Conservation (phyloP, 2,888 invertebrate species). For the Hedya salicella region DNA sequence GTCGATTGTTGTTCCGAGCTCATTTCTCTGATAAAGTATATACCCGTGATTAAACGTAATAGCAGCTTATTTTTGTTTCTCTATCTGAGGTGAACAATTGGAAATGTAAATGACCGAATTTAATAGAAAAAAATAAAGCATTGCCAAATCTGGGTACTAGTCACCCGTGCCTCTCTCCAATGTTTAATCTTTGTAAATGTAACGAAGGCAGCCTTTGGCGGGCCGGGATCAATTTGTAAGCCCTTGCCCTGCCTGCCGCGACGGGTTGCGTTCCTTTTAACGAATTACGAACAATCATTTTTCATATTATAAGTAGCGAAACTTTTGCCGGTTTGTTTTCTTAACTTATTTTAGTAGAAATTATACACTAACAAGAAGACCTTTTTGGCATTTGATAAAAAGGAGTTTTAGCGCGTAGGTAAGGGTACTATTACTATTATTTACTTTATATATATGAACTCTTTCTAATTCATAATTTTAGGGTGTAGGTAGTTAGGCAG, state of each 20-base stretch:
- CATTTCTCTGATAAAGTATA: no score
- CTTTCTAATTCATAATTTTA: no score
- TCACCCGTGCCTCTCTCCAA: constrained; percentile 18
- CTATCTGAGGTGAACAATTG: background rate
- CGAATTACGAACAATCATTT: constrained; percentile 21
- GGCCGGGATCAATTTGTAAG: constrained; percentile 38
- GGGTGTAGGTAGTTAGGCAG: no score
- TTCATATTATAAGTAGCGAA: constrained; percentile 3
- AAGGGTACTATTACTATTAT: no score
- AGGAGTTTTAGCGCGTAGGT: no score
- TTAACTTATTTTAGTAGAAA: no score
- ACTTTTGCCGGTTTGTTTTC: background rate
- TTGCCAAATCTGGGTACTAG: constrained; percentile 12
- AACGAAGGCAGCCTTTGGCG: constrained; percentile 30
- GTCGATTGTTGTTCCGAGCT: no score
- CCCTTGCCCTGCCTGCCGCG: constrained; percentile 14
- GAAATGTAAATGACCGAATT: constrained; percentile 15
- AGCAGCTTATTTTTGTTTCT: no score
- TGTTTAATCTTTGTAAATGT: constrained; percentile 41
- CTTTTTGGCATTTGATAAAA: no score
- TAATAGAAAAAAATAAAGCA: constrained; percentile 29
- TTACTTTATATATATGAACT: no score
- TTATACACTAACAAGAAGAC: no score
- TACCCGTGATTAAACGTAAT: no score
- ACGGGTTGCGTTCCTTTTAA: constrained; percentile 27